Evolutionary conservation across 2,797 vertebrate species (phyloP).

Genomic region (Falco biarmicus): DNA sequence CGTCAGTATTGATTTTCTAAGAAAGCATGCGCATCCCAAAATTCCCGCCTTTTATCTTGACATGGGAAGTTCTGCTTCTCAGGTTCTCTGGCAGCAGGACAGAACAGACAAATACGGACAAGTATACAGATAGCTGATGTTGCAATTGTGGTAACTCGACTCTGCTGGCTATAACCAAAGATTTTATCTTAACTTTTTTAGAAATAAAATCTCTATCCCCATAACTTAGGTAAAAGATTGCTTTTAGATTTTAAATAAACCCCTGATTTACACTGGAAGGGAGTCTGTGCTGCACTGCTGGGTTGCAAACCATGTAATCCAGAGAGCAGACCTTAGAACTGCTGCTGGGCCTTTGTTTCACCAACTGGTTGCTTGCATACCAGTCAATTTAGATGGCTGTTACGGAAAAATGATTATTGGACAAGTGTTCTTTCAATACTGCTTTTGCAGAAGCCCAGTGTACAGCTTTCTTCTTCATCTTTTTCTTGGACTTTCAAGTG

Average conservation of each 20-base stretch:
- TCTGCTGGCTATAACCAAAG: neutral
- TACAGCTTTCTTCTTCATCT: neutral
- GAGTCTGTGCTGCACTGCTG: accelerated
- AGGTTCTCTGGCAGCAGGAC: neutral
- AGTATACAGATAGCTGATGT: neutral
- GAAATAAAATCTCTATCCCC: neutral
- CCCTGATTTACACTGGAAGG: neutral
- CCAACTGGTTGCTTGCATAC: neutral
- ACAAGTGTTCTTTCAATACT: neutral
- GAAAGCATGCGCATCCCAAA: neutral
- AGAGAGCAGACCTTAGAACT: neutral
- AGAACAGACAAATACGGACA: neutral
- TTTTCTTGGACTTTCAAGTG: neutral
- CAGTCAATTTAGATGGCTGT: neutral
- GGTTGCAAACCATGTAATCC: neutral
- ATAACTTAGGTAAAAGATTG: neutral
- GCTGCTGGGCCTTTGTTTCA: neutral
- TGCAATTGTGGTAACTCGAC: neutral
- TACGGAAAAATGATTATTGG: neutral
- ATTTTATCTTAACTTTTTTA: neutral
- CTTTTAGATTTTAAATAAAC: neutral
- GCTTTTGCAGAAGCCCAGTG: neutral
- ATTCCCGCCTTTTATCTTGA: neutral
- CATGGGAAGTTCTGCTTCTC: neutral
- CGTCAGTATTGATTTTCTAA: neutral